Conservation (phyloP, 2,888 invertebrate genomes). For the Ochropacha duplaris region DNA sequence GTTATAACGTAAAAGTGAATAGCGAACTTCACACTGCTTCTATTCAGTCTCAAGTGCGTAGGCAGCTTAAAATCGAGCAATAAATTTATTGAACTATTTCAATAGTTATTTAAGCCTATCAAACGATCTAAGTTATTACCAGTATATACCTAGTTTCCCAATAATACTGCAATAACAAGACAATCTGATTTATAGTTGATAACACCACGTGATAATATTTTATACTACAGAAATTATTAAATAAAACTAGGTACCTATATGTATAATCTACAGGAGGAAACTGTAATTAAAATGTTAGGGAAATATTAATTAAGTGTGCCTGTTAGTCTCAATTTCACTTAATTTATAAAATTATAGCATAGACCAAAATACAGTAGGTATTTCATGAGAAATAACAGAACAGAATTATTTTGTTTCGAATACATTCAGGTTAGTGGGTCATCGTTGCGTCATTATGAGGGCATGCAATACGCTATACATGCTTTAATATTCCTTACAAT, state of each 20-base stretch:
- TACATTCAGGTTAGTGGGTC: constrained; percentile 29
- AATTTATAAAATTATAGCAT: background rate
- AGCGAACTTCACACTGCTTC: too few relatives aligned
- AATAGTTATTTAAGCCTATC: background rate
- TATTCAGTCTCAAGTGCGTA: too few relatives aligned
- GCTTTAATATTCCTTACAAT: background rate
- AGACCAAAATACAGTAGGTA: background rate
- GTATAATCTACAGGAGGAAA: background rate
- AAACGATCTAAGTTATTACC: background rate
- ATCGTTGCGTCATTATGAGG: constrained; percentile 8
- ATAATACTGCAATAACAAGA: background rate
- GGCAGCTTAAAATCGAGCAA: background rate
- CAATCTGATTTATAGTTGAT: background rate
- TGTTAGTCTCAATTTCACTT: background rate
- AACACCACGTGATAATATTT: background rate
- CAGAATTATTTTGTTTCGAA: background rate
- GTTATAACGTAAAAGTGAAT: too few relatives aligned
- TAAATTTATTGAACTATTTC: too few relatives aligned
- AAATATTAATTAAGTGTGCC: background rate
- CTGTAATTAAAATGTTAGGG: background rate
- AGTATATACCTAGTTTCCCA: background rate
- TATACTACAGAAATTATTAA: too few relatives aligned
- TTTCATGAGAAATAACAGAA: background rate
- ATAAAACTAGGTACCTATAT: too few relatives aligned
- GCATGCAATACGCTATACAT: background rate